Evolutionary conservation across 1,140 invertebrate species (phyloP), one percentile per base, ranked within the genome.

Genomic region (Sitodiplosis mosellana): DNA sequence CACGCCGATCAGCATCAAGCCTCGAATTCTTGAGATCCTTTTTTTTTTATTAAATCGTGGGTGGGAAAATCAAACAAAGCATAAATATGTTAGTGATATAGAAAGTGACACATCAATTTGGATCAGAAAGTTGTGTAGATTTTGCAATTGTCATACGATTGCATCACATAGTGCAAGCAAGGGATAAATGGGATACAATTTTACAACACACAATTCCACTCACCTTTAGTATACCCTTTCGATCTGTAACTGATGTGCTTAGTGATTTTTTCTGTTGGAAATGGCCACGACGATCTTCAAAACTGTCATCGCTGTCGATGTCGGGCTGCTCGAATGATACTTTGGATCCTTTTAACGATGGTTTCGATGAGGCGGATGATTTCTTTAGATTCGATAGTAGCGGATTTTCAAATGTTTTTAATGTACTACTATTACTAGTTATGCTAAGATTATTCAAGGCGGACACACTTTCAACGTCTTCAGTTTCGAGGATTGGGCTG

Each of bases 211-310:
- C 40, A 41, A 10, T 41, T 7, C 19, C n/a, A n/a, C 33, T 38
- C 48, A 54, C 53, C 50, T 64, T 64, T n/a, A 64, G 48, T 19
- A 64, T 64, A 45, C 62, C 62, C 49, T 63, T 64, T 50, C 61
- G 60, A 51, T 64, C 62, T 4, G 61, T 60, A 10, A 10, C 27
- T 27, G 27, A 27, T 27, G 27, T 5, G 46, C 60, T 62, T 2
- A 57, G 53, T 18, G 62, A 57, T 56, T 64, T 64, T 45, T 60
- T 58, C 42, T 64, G 58, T 50, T 64, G 62, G 50, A 61, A 64
- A 0, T 59, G 58, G 19, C 53, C 53, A 12, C 62, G 55, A n/a
- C 52, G 53, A 27, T 63, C 58, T 47, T 64, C 59, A 46, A 64
- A 63, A 49, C 57, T 63, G 36, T 64, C 61, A 53, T 64, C 61